Base-by-base conservation (phyloP, 2,113 vertebrate species). In the Nycticorax nycticorax region DNA sequence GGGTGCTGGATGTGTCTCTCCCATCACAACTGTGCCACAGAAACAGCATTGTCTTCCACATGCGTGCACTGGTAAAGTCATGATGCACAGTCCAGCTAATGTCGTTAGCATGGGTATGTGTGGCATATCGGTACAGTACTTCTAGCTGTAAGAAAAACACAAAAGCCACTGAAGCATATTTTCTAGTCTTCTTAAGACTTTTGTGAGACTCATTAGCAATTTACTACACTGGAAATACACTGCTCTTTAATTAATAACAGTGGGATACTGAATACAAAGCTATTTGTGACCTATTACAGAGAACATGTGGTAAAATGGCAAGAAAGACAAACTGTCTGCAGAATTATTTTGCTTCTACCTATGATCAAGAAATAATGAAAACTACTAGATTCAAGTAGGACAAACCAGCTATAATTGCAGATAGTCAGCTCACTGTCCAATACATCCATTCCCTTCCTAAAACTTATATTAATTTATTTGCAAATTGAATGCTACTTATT, bases 1-100 rank as follows among this genome's bases (percentile, higher is more conserved):
- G 0, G 8, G 15, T 14, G 13, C 35, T 68, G 62, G 20, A 7
- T 63, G 35, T 0, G 0, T 33, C 27, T 66, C 3, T 2, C 8
- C 16, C 6, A 16, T 6, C 14, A 16, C 16, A 50, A 0, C 0
- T 10, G 11, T 37, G 71, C 32, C 37, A 12, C 18, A 55, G 14
- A 39, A 67, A 37, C 3, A 24, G 0, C 0, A 1, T 1, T 37
- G 28, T 85, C n/a, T 35, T 59, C 9, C 56, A 26, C 12, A 4
- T 14, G 27, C 9, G 5, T 1, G 1, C 8, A 5, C 50, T 53
- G 32, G 27, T 3, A 28, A 6, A 41, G 47, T 16, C 41, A 8
- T 1, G 15, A 33, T 5, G 20, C 35, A 45, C 37, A 45, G 15
- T 5, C 52, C 14, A 15, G 10, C 3, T n/a, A 9, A 55, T 10